Evolutionary conservation across 2,797 vertebrate species (phyloP), one percentile per base, ranked within the genome.

Genomic region (Macroramphosus scolopax): DNA sequence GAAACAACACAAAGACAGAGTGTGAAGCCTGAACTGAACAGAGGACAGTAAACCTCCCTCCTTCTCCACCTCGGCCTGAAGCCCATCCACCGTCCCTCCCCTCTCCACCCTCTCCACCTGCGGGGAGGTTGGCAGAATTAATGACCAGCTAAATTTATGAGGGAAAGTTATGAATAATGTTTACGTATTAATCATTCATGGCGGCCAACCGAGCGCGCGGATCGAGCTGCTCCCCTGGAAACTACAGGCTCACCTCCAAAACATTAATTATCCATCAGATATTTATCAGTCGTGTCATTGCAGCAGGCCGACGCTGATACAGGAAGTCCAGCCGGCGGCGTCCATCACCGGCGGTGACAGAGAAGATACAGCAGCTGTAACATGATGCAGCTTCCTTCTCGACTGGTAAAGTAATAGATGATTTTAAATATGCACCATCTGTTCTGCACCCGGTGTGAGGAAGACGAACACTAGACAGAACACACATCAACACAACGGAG

Each of bases 111-210:
- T 20, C 17, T 31, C 39, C 0, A 63, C 51, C 54, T 43, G 24
- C 6, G 58, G 1, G 25, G 33, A 37, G 31, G 45, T 37, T 31
- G 44, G 53, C 20, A 46, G 40, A 64, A 63, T 72, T 64, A 76
- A 81, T 51, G 24, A 41, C 38, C 37, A 30, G 53, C 60, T 68
- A 55, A 70, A 80, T 80, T 78, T 60, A 83, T 71, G 74, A 73
- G 56, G 41, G 42, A 63, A 68, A 77, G 47, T 70, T 75, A 77
- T 84, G 73, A 84, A 87, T 84, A 81, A 81, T 82, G 80, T 87
- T 83, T 81, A 74, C 51, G 38, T 78, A 80, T 87, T 71, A 85
- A 84, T 85, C 77, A 80, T 87, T 85, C 35, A 83, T 82, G 67
- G 59, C 37, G 68, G 66, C 64, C 63, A 43, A 72, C 70, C 66